Evolutionary conservation across 2,113 vertebrate genomes (phyloP), one percentile per base, ranked within the genome.

Genomic region (Cebus imitator): DNA sequence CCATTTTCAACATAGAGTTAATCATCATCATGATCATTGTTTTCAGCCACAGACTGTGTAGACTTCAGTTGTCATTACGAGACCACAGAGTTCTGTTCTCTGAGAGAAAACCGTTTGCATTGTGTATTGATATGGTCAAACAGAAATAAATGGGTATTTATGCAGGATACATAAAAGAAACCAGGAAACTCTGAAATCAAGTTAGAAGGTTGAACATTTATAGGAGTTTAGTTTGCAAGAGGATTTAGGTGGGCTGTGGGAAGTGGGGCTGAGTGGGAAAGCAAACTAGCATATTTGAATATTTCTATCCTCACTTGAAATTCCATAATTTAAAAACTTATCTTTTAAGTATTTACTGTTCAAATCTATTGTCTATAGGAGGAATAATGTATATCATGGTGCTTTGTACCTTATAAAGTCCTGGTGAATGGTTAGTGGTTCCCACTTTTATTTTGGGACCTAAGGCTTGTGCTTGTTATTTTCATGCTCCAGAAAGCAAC

Each of bases 211-310:
- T 35, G 66, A 64, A n/a, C 14, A 17, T 82, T 87, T 82, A 30
- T 81, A 35, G n/a, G n/a, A 90, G 43, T 93, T 91, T 93, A 87
- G 87, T 72, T 96, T 93, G 50, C 35, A 91, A 95, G 88, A 86
- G 23, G 5, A 27, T 6, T 16, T 35, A 12, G 21, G 78, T 72
- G 27, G 25, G 23, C 10, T 11, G 0, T 58, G 25, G 48, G 82
- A 82, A 27, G n/a, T 32, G 21, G 9, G 79, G 21, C 61, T 81
- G 58, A 40, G 35, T 48, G 17, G 66, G 45, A 43, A 92, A 87
- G 30, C 58, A 79, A 35, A 32, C 3, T 23, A 80, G 21, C 25
- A 23, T 70, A 75, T 58, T 81, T 87, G 27, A 23, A 48, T 66
- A 66, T 86, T 97, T 79, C 40, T 52, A 25, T 48, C 58, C 50